These are phyloP conservation scores for Holothuria scabra DNA, from an alignment of 53 echinoderm and acorn worm species.

Conservation along the genomic window DNA sequence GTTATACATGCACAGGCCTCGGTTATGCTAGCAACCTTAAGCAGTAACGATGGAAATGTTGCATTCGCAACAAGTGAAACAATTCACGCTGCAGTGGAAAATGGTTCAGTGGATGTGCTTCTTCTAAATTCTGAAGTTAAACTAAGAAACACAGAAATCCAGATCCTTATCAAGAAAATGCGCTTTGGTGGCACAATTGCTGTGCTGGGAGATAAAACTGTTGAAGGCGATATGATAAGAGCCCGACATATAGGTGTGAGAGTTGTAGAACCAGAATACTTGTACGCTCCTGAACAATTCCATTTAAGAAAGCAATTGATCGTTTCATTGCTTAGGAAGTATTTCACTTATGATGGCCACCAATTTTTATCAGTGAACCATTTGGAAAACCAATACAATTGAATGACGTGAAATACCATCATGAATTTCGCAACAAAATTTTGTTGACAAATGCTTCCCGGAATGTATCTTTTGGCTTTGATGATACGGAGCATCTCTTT, in stretches of 20 bases:
- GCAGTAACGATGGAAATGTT: background rate
- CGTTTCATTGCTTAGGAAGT: background rate
- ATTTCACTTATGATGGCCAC: background rate
- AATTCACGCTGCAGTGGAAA: background rate
- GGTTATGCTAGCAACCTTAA: background rate
- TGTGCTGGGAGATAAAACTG: background rate
- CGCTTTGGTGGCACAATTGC: background rate
- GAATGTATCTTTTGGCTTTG: background rate
- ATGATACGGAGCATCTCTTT: background rate
- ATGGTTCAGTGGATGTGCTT: background rate
- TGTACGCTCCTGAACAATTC: background rate
- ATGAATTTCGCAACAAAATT: background rate
- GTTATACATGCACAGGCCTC: background rate
- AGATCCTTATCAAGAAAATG: background rate
- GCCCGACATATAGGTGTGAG: slow-evolving; percentile 7
- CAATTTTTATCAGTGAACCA: too few species aligned
- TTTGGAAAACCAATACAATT: background rate
- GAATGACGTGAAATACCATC: background rate
- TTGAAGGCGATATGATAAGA: background rate
- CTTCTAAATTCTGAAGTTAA: background rate
- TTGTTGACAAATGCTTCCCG: background rate
- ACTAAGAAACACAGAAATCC: background rate
- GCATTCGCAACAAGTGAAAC: background rate
- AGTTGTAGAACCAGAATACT: background rate
- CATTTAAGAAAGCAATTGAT: background rate